Percentiles rank a stretch among this genome's conserved stretches.
phyloP scores from a whole-genome alignment of 2,797 vertebrate species.

The Paratrypauchen microcephalus region DNA sequence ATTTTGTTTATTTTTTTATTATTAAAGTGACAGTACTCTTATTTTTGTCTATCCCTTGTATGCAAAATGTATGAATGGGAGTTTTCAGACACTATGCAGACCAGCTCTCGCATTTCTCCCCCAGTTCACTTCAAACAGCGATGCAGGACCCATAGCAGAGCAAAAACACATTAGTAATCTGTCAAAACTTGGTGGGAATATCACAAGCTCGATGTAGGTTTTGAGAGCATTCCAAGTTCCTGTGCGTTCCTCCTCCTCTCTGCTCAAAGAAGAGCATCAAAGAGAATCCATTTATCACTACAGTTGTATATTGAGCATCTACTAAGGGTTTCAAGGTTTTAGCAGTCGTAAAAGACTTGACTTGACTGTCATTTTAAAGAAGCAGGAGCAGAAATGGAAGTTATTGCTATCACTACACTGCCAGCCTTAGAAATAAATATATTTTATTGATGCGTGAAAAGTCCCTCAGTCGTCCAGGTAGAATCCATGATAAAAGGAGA shows the following conservation, averaged over 20 bases:
- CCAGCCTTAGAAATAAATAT: neutral
- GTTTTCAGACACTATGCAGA: constrained; percentile 35
- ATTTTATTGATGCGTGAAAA: too few relatives aligned
- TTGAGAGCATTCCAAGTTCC: constrained; percentile 52
- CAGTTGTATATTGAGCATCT: constrained; percentile 31
- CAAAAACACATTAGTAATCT: constrained; percentile 63
- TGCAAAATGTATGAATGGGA: constrained; percentile 43
- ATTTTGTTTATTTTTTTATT: too few relatives aligned
- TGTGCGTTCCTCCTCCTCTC: constrained; percentile 56
- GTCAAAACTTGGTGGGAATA: constrained; percentile 58
- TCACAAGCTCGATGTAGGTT: constrained; percentile 39
- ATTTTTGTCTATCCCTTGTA: neutral
- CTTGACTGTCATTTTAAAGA: neutral
- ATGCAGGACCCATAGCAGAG: constrained; percentile 64
- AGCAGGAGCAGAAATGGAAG: constrained; percentile 2
- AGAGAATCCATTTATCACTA: constrained; percentile 27
- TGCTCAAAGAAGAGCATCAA: constrained; percentile 33
- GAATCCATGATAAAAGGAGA: too few relatives aligned
- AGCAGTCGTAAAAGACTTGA: neutral
- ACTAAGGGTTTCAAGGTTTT: constrained; percentile 12
- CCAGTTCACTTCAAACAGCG: constrained; percentile 62
- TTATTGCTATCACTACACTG: neutral
- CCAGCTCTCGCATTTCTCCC: constrained; percentile 60
- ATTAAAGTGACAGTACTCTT: too few relatives aligned
- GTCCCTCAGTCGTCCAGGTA: too few relatives aligned